Evolutionary conservation across 2,113 vertebrate species (phyloP).

Genomic region (Lonchura striata): DNA sequence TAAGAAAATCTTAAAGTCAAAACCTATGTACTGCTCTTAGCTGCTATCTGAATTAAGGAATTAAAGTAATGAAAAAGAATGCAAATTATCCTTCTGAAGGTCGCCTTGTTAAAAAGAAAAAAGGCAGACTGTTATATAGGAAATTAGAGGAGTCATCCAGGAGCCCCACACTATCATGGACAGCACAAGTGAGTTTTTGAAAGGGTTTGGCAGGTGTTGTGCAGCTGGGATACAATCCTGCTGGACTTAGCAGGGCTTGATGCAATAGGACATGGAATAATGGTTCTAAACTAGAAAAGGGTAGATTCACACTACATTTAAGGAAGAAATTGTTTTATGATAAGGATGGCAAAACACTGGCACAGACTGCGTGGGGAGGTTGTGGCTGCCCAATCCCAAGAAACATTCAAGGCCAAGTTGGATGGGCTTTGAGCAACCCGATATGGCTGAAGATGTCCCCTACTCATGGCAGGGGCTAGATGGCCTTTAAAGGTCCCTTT

Average conservation of each 20-base stretch:
- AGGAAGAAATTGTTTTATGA: background rate
- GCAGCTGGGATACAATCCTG: constrained; percentile 8
- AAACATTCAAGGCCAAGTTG: background rate
- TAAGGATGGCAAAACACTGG: background rate
- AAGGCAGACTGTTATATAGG: background rate
- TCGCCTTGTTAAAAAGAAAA: background rate
- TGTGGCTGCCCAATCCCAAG: background rate
- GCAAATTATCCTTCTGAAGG: background rate
- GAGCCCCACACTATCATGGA: background rate
- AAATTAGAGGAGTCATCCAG: background rate
- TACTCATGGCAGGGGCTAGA: background rate
- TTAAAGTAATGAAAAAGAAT: background rate
- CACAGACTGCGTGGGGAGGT: background rate
- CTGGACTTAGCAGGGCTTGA: background rate
- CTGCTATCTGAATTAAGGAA: background rate
- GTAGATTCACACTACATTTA: background rate
- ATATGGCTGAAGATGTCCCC: background rate
- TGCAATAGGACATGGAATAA: background rate
- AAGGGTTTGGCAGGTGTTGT: constrained; percentile 25
- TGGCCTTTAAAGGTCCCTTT: background rate
- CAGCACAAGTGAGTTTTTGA: constrained; percentile 3
- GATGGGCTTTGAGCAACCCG: background rate
- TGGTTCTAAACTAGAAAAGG: background rate
- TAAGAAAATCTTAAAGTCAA: background rate
- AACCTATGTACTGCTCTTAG: background rate